These are phyloP conservation scores for Boloria selene DNA, from an alignment of 2,888 invertebrate species.

Conservation along the genomic window DNA sequence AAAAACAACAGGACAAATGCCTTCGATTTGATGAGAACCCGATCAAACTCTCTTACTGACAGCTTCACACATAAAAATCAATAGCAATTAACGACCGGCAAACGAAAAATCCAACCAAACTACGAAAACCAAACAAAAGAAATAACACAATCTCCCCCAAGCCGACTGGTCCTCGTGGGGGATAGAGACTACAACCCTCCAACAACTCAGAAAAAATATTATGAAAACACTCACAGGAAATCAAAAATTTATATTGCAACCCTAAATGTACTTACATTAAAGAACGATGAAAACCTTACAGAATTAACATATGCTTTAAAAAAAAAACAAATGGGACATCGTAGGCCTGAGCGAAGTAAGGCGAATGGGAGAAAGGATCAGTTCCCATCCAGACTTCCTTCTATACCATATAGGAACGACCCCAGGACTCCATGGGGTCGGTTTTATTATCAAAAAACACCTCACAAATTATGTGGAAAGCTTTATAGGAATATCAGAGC, in stretches of 20 bases:
- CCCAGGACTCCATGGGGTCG: neutral
- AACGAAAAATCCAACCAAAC: neutral
- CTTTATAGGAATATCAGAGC: constrained; percentile 37
- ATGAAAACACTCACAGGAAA: neutral
- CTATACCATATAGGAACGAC: constrained; percentile 12
- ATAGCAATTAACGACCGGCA: neutral
- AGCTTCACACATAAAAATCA: neutral
- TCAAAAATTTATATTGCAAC: neutral
- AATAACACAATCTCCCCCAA: no score
- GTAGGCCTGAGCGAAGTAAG: constrained; percentile 38
- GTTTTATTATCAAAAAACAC: neutral
- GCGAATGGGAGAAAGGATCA: constrained; percentile 38
- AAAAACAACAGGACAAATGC: constrained; percentile 5
- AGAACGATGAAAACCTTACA: constrained; percentile 38
- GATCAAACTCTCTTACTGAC: neutral
- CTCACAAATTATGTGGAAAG: constrained; percentile 6
- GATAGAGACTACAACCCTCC: no score
- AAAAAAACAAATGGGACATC: constrained; percentile 38
- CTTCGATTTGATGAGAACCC: constrained; percentile 2
- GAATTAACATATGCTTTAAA: constrained; percentile 34
- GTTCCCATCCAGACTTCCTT: constrained; percentile 29
- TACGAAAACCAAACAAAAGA: no score
- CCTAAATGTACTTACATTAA: neutral
- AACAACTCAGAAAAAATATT: no score
- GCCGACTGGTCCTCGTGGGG: no score